A percentile compares a stretch with the other conserved stretches of the same genome.
Conservation (phyloP, 1,140 invertebrate species). For the Plutomurus gul region DNA sequence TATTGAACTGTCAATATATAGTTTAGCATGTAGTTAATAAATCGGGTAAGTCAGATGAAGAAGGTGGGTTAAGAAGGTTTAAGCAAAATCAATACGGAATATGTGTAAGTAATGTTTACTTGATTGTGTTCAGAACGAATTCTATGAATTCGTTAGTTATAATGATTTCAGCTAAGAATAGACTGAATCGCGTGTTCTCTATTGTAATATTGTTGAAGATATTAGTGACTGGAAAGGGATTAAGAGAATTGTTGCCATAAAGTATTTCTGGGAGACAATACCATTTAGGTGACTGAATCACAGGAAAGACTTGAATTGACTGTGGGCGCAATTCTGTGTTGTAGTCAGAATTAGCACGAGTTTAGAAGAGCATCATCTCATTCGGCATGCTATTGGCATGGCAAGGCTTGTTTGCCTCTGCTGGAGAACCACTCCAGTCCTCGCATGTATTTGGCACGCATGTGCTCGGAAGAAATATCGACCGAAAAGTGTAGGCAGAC, state of each 20-base stretch:
- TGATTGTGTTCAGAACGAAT: too few relatives aligned
- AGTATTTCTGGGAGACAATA: background rate
- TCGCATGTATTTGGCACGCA: background rate
- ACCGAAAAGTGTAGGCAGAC: background rate
- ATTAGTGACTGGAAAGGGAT: too few relatives aligned
- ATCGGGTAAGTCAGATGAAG: background rate
- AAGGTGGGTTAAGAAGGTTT: background rate
- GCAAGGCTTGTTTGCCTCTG: background rate
- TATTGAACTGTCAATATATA: too few relatives aligned
- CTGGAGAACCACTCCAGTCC: background rate
- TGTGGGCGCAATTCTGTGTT: background rate
- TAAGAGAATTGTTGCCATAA: background rate
- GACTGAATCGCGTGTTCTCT: too few relatives aligned
- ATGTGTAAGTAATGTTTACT: background rate
- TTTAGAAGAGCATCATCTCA: background rate
- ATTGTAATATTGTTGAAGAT: background rate
- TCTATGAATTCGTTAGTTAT: too few relatives aligned
- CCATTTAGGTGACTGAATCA: background rate
- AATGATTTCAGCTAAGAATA: too few relatives aligned
- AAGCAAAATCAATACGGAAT: background rate
- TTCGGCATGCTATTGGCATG: constrained; percentile 7
- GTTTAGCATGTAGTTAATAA: too few relatives aligned
- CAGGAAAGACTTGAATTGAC: background rate
- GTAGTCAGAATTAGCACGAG: constrained; percentile 1
- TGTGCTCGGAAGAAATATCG: background rate